Base-by-base conservation (phyloP, 2,888 invertebrate genomes). In the Protula sp. region DNA sequence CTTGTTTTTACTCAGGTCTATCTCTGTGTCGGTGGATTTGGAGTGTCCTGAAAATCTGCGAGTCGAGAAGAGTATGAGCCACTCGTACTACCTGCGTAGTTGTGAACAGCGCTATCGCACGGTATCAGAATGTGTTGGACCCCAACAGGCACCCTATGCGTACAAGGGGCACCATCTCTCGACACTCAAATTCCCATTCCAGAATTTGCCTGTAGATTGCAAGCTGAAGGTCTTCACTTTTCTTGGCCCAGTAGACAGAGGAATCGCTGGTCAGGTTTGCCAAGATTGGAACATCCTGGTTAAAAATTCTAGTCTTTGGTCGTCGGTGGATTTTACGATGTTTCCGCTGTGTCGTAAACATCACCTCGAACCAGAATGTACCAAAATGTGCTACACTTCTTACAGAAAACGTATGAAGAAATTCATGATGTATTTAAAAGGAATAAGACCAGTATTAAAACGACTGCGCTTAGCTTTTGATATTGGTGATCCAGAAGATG, bases 401-500 rank as follows among this genome's bases (percentile, higher is more conserved):
- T 78, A 77, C 63, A 67, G 72, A 31, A 68, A 64, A 5, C 64
- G 75, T 29, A 71, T 77, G 3, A 71, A 73, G 57, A 67, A 67
- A n/a, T 78, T 74, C 58, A 61, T 73, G 26, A 59, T 68, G 24
- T 74, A 72, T 54, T 65, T 78, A 5, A 63, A 70, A 24, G 58
- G 61, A 2, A 64, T 78, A 9, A 63, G 57, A 48, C 77, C 78
- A 4, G 59, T 66, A n/a, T 57, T 78, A 22, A 66, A 67, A 56
- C 67, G 71, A 54, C 60, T 75, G 9, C 75, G 77, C 55, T 80
- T 80, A 64, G 76, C 78, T 27, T 76, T 78, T 60, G 80, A 81
- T 64, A 76, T 81, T 29, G 74, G 70, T 2, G 75, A 78, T 59
- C 58, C 66, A 19, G 67, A 70, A 29, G 77, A 76, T 59, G 69